These are phyloP conservation scores for Saimiri boliviensis DNA, from an alignment of 2,113 vertebrate species.

Conservation along the genomic window DNA sequence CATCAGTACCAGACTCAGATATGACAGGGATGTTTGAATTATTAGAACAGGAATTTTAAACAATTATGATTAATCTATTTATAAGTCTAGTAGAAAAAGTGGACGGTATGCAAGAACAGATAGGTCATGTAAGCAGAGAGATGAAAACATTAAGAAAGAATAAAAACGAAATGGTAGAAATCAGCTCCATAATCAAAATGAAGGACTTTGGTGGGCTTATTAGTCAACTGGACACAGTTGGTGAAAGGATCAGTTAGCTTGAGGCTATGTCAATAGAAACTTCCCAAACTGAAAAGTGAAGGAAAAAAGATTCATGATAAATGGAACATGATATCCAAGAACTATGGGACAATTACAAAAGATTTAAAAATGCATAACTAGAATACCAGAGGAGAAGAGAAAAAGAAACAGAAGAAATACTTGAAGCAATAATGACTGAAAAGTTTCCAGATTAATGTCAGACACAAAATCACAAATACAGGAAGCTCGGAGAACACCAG, in stretches of 20 bases:
- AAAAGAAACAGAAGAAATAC: not conserved
- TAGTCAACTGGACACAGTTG: not conserved
- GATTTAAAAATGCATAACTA: not conserved
- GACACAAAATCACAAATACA: not conserved
- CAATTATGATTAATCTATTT: not conserved
- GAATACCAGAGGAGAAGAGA: not conserved
- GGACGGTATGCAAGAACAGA: not conserved
- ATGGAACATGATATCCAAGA: not conserved
- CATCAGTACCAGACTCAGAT: not conserved
- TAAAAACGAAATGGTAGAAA: not conserved
- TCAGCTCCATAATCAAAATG: not conserved
- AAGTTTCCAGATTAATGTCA: not conserved
- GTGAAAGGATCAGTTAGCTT: not conserved
- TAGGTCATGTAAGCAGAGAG: not conserved
- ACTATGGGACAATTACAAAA: not conserved
- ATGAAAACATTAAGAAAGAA: conserved; percentile 13
- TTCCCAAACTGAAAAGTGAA: not conserved
- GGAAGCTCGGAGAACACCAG: not conserved
- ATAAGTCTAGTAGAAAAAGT: not conserved
- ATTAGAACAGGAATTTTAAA: not conserved
- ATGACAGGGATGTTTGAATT: not conserved
- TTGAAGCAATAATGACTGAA: not conserved
- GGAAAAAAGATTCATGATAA: not conserved
- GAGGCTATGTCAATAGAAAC: not conserved
- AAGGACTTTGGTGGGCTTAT: not conserved